These are phyloP conservation scores for Linyphia triangularis DNA, from an alignment of 2,888 invertebrate genomes.

Conservation along the genomic window DNA sequence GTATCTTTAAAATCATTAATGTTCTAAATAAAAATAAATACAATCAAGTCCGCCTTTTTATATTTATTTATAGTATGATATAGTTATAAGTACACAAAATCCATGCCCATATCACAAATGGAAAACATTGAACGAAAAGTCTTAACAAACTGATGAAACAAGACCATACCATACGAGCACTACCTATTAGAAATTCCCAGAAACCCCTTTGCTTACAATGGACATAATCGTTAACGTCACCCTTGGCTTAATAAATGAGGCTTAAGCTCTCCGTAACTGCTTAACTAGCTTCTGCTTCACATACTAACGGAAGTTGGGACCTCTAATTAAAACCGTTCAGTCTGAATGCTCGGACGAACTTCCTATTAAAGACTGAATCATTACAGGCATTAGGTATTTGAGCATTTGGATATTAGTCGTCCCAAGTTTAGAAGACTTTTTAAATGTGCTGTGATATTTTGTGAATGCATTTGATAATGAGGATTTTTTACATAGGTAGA, in stretches of 20 bases:
- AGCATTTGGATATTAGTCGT: background rate
- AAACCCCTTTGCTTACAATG: slow-evolving; percentile 4
- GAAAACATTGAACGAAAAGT: too few relatives aligned
- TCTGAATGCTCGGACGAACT: slow-evolving; percentile 14
- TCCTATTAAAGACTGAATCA: slow-evolving; percentile 10
- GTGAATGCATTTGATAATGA: too few relatives aligned
- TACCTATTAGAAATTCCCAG: background rate
- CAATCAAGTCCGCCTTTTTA: too few relatives aligned
- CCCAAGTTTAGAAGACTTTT: too few relatives aligned
- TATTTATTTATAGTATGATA: too few relatives aligned
- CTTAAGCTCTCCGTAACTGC: background rate
- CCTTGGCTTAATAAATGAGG: slow-evolving; percentile 30
- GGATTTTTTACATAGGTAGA: too few relatives aligned
- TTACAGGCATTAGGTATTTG: background rate
- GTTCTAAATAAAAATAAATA: too few relatives aligned
- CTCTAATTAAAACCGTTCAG: slow-evolving; percentile 49
- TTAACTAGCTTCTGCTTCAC: slow-evolving; percentile 10
- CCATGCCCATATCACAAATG: too few relatives aligned
- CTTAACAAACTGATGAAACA: too few relatives aligned
- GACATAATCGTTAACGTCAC: slow-evolving; percentile 1
- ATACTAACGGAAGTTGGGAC: slow-evolving; percentile 8
- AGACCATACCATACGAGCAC: background rate
- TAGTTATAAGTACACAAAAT: too few relatives aligned
- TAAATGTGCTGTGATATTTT: too few relatives aligned
- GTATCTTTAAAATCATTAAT: too few relatives aligned